Conservation (phyloP, 2,797 vertebrate genomes). For the Ataeniobius toweri region DNA sequence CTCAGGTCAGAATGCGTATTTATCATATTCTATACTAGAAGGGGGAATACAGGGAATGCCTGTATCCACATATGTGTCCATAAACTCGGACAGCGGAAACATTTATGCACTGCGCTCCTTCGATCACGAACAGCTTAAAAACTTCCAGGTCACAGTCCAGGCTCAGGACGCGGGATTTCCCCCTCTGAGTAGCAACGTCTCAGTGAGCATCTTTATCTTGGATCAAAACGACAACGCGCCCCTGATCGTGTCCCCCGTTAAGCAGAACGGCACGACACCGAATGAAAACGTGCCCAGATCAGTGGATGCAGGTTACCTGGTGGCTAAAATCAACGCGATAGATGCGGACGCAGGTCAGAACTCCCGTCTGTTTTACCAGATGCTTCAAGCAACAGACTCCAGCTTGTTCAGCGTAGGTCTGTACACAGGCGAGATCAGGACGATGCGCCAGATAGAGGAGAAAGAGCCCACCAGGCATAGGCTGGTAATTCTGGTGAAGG, state of each 20-base stretch:
- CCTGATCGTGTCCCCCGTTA: slow-evolving; percentile 75
- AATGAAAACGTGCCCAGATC: slow-evolving; percentile 81
- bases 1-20: slow-evolving; percentile 85
- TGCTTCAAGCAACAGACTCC: slow-evolving; percentile 84
- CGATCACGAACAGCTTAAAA: slow-evolving; percentile 87
- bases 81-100: slow-evolving; percentile 90
- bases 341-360: slow-evolving; percentile 82
- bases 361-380: slow-evolving; percentile 87
- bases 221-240: slow-evolving; percentile 92
- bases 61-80: slow-evolving; percentile 87
- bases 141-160: slow-evolving; percentile 85
- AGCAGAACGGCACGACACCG: slow-evolving; percentile 78
- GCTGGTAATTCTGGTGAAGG: slow-evolving; percentile 87
- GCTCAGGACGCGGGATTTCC: slow-evolving; percentile 89
- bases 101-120: slow-evolving; percentile 91
- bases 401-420: slow-evolving; percentile 86
- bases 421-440: slow-evolving; percentile 90
- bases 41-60: slow-evolving; percentile 85
- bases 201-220: slow-evolving; percentile 84
- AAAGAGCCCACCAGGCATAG: slow-evolving; percentile 82
- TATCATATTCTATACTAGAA: slow-evolving; percentile 87
- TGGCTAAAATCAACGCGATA: slow-evolving; percentile 81
- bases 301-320: slow-evolving; percentile 84
- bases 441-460: slow-evolving; percentile 82
- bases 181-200: slow-evolving; percentile 81